Evolutionary conservation across 1,140 invertebrate species (phyloP).

Genomic region (Atopsyche davidsoni): DNA sequence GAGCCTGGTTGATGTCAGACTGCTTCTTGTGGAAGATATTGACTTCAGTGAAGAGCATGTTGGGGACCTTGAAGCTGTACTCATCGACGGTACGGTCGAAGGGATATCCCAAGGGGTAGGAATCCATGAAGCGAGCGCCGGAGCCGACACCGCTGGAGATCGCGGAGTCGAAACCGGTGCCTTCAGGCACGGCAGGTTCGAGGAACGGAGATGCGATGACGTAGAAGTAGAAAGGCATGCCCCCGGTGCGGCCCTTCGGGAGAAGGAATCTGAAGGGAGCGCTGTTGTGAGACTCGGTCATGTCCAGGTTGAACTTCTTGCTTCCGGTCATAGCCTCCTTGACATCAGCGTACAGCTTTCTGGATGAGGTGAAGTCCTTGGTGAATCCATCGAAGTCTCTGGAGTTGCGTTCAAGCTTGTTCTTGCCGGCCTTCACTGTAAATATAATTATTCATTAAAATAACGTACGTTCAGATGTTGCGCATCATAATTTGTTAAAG

Average conservation of each 20-base stretch:
- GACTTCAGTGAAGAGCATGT: slow-evolving; percentile 56
- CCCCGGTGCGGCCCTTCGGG: slow-evolving; percentile 54
- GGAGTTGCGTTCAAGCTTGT: slow-evolving; percentile 51
- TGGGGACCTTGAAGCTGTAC: slow-evolving; percentile 43
- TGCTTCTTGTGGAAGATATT: slow-evolving; percentile 50
- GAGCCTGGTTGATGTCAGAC: slow-evolving; percentile 25
- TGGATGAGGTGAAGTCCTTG: slow-evolving; percentile 40
- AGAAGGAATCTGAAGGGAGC: slow-evolving; percentile 56
- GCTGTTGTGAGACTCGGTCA: slow-evolving; percentile 43
- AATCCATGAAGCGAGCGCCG: slow-evolving; percentile 47
- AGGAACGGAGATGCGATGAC: slow-evolving; percentile 50
- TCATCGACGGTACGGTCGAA: slow-evolving; percentile 57
- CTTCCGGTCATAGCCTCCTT: slow-evolving; percentile 31
- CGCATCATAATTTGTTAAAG: too few relatives aligned
- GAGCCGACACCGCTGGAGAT: slow-evolving; percentile 31
- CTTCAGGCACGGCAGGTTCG: slow-evolving; percentile 35
- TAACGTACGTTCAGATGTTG: too few relatives aligned
- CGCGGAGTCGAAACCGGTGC: slow-evolving; percentile 35
- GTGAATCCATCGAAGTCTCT: slow-evolving; percentile 47
- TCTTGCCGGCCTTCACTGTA: slow-evolving; percentile 47
- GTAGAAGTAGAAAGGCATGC: slow-evolving; percentile 55
- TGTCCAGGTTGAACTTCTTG: slow-evolving; percentile 36
- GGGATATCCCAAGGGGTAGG: slow-evolving; percentile 59
- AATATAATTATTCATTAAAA: too few relatives aligned
- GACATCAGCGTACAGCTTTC: slow-evolving; percentile 35